A percentile compares a stretch with the other conserved stretches of the same genome.
Conservation (phyloP, 2,888 invertebrate genomes). For the Dasysyrphus tricinctus region DNA sequence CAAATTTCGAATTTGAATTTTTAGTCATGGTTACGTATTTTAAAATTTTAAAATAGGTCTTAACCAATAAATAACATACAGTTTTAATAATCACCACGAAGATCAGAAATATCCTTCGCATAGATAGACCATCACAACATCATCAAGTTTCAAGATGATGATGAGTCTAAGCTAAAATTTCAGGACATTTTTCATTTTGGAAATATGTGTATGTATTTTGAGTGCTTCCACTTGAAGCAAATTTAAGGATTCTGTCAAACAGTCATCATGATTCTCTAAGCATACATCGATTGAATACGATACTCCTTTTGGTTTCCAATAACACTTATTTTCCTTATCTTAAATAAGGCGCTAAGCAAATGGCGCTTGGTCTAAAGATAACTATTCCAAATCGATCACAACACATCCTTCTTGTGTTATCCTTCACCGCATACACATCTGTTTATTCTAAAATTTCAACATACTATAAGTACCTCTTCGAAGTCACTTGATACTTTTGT, state of each 20-base stretch:
- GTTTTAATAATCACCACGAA: no score
- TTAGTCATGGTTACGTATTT: no score
- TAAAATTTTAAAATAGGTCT: no score
- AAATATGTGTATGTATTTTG: background rate
- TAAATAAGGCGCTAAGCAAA: constrained; percentile 59
- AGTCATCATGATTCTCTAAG: constrained; percentile 16
- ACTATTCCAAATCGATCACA: constrained; percentile 39
- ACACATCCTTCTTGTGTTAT: constrained; percentile 41
- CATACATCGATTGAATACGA: constrained; percentile 23
- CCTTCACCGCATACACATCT: constrained; percentile 43
- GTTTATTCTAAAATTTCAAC: constrained; percentile 65
- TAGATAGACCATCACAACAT: no score
- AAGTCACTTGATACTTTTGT: constrained; percentile 59
- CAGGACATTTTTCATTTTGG: background rate
- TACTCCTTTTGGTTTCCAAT: constrained; percentile 42
- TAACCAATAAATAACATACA: no score
- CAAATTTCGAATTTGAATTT: no score
- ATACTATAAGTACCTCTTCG: constrained; percentile 32
- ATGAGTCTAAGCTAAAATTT: no score
- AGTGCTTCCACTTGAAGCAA: constrained; percentile 6
- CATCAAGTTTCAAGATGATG: no score
- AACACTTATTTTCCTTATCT: constrained; percentile 16
- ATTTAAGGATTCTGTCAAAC: constrained; percentile 38
- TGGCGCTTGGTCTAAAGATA: constrained; percentile 52
- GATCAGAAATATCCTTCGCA: no score